A percentile compares a stretch with the other conserved stretches of the same genome.
phyloP scores from a whole-genome alignment of 1,140 invertebrate genomes.

The Drosophila arizonae region DNA sequence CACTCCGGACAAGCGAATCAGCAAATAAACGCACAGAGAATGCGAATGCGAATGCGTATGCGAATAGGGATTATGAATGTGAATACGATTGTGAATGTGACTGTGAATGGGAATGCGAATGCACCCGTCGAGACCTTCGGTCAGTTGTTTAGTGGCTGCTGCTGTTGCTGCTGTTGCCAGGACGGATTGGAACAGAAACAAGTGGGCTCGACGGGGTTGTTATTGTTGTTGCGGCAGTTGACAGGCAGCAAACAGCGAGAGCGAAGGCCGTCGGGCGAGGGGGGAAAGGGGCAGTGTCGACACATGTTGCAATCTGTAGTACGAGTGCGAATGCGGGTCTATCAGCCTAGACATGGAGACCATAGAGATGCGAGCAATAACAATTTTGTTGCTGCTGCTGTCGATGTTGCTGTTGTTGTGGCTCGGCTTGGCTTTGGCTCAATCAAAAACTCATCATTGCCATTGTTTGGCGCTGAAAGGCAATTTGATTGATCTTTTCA shows the following conservation, averaged over 20 bases:
- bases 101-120: conserved; percentile 25
- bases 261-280: background rate
- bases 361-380: conserved; percentile 13
- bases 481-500: conserved; percentile 68
- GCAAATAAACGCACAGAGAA: conserved; percentile 36
- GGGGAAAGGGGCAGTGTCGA: background rate
- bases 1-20: conserved; percentile 30
- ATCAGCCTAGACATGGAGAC: conserved; percentile 17
- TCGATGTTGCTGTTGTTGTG: conserved; percentile 11
- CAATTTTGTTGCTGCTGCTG: background rate
- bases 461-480: conserved; percentile 51
- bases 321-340: conserved; percentile 13
- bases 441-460: conserved; percentile 55
- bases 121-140: conserved; percentile 36
- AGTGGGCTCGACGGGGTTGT: conserved; percentile 34
- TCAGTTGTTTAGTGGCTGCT: conserved; percentile 51
- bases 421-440: conserved; percentile 23
- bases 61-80: conserved; percentile 3
- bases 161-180: conserved; percentile 19
- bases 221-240: conserved; percentile 8
- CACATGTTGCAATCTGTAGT: conserved; percentile 45
- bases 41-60: conserved; percentile 10
- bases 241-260: conserved; percentile 25
- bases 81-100: background rate
- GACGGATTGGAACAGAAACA: conserved; percentile 30